These are phyloP conservation scores for Apomyelois bistriatella DNA, from an alignment of 2,888 invertebrate genomes.

Conservation along the genomic window DNA sequence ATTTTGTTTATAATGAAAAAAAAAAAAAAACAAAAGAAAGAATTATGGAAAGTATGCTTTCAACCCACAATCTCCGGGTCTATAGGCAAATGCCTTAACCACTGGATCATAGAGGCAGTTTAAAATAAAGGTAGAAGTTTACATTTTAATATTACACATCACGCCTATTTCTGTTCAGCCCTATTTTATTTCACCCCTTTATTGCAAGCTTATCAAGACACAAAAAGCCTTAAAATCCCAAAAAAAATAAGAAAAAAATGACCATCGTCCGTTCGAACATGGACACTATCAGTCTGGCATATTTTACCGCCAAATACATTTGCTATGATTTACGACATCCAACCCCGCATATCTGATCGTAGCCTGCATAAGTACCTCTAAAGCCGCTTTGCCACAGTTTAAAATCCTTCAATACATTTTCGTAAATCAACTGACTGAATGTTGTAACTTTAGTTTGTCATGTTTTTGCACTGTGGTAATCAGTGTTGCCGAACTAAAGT, in stretches of 20 bases:
- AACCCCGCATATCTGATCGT: constrained; percentile 11
- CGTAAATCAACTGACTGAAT: neutral
- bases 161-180: too few species aligned
- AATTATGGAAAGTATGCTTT: too few species aligned
- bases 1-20: too few species aligned
- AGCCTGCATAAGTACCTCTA: neutral
- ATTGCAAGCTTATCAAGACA: too few species aligned
- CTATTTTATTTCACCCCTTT: too few species aligned
- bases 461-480: neutral
- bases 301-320: constrained; percentile 17
- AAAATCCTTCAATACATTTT: neutral
- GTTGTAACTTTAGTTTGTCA: neutral
- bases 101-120: too few species aligned
- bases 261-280: neutral
- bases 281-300: constrained; percentile 7
- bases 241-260: constrained; percentile 5
- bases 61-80: too few species aligned
- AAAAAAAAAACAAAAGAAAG: too few species aligned
- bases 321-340: constrained; percentile 12
- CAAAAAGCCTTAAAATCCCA: neutral
- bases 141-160: too few species aligned
- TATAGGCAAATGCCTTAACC: too few species aligned
- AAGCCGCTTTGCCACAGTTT: neutral
- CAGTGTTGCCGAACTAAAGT: too few species aligned
- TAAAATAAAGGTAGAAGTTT: too few species aligned